Conservation (phyloP, 2,113 vertebrate genomes). For the Hydrochoerus hydrochaeris region DNA sequence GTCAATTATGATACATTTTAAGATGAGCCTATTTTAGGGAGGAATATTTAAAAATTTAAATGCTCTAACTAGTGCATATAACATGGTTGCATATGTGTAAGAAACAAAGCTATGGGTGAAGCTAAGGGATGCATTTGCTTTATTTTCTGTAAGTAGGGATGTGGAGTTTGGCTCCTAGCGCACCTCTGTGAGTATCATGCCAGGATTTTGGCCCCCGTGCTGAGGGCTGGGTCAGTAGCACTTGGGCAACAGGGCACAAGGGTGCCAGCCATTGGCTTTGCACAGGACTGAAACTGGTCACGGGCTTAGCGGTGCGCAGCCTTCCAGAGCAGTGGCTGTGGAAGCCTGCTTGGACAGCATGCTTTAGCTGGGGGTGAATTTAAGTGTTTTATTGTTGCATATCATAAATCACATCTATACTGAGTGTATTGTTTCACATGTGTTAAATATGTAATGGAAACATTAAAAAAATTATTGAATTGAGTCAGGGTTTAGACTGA, state of each 20-base stretch:
- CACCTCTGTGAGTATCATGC: neutral
- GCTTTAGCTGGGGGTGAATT: neutral
- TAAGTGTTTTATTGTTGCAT: neutral
- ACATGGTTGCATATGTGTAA: neutral
- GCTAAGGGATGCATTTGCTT: conserved; percentile 6
- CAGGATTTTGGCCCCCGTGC: neutral
- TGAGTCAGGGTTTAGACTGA: neutral
- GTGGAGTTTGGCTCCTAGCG: neutral
- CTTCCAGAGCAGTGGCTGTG: neutral
- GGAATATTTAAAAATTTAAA: neutral
- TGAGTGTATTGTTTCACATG: neutral
- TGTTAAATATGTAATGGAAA: conserved; percentile 10
- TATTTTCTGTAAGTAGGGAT: neutral
- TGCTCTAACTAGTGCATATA: neutral
- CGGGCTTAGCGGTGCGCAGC: neutral
- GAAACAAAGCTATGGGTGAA: conserved; percentile 29
- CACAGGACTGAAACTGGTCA: neutral
- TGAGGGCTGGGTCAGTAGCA: neutral
- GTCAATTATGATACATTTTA: neutral
- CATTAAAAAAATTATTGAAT: neutral
- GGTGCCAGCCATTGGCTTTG: neutral
- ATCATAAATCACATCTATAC: neutral
- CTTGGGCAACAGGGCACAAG: neutral
- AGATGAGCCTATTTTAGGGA: neutral
- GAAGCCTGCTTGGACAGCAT: neutral